These are phyloP conservation scores for Smutsia gigantea DNA, from an alignment of 2,797 vertebrate genomes.

Conservation along the genomic window DNA sequence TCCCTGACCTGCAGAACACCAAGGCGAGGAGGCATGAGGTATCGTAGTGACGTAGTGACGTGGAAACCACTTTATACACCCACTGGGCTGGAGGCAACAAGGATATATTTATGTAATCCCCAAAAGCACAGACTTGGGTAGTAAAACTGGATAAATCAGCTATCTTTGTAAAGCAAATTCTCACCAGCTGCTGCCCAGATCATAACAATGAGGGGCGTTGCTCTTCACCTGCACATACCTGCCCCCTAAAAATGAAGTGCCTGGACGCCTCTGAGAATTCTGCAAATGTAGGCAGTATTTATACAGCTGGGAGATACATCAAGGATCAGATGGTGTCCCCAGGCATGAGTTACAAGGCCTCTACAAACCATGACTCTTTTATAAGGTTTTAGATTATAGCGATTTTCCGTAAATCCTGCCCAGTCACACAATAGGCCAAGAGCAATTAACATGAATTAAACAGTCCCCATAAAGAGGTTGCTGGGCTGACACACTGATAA, in stretches of 20 bases:
- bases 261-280: constrained; percentile 58
- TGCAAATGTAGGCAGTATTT: constrained; percentile 66
- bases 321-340: constrained; percentile 64
- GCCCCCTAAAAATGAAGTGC: neutral
- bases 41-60: fast-evolving
- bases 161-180: constrained; percentile 72
- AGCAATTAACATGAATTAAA: constrained; percentile 85
- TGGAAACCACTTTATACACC: neutral
- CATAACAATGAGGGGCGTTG: neutral
- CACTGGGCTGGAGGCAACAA: constrained; percentile 63
- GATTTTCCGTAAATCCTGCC: constrained; percentile 80
- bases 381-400: constrained; percentile 62
- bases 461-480: constrained; percentile 60
- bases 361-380: constrained; percentile 72
- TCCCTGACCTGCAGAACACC: neutral
- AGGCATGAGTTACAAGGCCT: constrained; percentile 62
- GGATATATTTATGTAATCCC: constrained; percentile 68
- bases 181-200: neutral
- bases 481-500: constrained; percentile 73
- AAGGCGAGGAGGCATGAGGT: neutral
- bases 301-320: constrained; percentile 19
- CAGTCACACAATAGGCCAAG: constrained; percentile 56
- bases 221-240: constrained; percentile 41
- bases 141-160: constrained; percentile 70
- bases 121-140: constrained; percentile 51